These are phyloP conservation scores for Melanostoma mellinum DNA, from an alignment of 2,888 invertebrate species.

Conservation along the genomic window DNA sequence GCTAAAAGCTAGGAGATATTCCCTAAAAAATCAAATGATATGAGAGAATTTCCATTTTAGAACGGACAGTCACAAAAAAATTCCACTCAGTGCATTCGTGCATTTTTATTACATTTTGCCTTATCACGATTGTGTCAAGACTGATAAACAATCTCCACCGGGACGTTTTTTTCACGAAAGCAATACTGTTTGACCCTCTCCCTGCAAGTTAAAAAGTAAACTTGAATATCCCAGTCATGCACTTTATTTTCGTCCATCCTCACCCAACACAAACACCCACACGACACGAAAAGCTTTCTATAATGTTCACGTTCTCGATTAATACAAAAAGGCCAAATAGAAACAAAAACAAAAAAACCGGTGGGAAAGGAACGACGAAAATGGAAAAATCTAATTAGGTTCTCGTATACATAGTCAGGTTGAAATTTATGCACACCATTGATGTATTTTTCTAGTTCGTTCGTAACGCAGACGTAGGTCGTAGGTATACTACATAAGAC, in stretches of 20 bases:
- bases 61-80: background rate
- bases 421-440: conserved; percentile 16
- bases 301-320: conserved; percentile 44
- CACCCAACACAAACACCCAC: conserved; percentile 5
- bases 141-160: conserved; percentile 19
- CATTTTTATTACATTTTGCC: conserved; percentile 18
- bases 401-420: background rate
- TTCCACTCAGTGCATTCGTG: conserved; percentile 15
- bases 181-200: background rate
- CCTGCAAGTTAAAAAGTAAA: background rate
- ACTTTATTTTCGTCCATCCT: conserved; percentile 32
- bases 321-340: background rate
- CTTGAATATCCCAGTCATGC: conserved; percentile 19
- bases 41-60: too few species aligned
- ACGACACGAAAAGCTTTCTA: conserved; percentile 31
- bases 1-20: too few species aligned
- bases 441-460: conserved; percentile 10
- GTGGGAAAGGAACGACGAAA: conserved; percentile 22
- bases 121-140: conserved; percentile 10
- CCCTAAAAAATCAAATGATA: too few species aligned
- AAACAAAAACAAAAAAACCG: background rate
- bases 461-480: too few species aligned
- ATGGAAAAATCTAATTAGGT: conserved; percentile 25
- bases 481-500: background rate
- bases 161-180: conserved; percentile 6